phyloP scores from a whole-genome alignment of 2,888 invertebrate genomes.

The Tenthredo distinguenda region DNA sequence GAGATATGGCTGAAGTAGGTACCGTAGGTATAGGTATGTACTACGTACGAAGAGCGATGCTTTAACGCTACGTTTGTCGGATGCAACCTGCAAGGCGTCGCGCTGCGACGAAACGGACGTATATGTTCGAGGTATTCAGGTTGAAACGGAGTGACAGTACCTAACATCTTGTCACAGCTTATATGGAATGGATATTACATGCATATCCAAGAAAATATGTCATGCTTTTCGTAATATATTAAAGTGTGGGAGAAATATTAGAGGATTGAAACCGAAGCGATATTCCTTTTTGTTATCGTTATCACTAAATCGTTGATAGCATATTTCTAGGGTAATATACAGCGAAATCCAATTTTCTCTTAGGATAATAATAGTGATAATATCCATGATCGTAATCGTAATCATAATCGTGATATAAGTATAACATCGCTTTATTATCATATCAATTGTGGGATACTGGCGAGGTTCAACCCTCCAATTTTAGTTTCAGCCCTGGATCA shows the following conservation, averaged over 20 bases:
- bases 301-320: neutral
- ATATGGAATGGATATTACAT: slow-evolving; percentile 20
- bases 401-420: slow-evolving; percentile 1
- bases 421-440: slow-evolving; percentile 22
- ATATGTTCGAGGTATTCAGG: slow-evolving; percentile 20
- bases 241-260: neutral
- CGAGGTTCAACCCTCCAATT: neutral
- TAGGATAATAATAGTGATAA: neutral
- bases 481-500: neutral
- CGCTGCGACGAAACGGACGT: neutral
- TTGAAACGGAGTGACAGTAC: slow-evolving; percentile 41
- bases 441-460: slow-evolving; percentile 2
- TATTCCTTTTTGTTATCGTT: neutral
- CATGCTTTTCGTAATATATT: neutral
- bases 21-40: neutral
- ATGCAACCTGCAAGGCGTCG: neutral
- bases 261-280: neutral
- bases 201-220: neutral
- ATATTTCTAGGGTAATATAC: neutral
- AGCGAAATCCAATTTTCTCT: neutral
- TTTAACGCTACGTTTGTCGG: slow-evolving; percentile 33
- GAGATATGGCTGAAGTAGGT: neutral
- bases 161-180: neutral
- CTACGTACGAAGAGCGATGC: slow-evolving; percentile 13
- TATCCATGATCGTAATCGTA: slow-evolving; percentile 1